Evolutionary conservation across 2,888 invertebrate genomes (phyloP).

Genomic region (Sinodicranocentrus sp.): DNA sequence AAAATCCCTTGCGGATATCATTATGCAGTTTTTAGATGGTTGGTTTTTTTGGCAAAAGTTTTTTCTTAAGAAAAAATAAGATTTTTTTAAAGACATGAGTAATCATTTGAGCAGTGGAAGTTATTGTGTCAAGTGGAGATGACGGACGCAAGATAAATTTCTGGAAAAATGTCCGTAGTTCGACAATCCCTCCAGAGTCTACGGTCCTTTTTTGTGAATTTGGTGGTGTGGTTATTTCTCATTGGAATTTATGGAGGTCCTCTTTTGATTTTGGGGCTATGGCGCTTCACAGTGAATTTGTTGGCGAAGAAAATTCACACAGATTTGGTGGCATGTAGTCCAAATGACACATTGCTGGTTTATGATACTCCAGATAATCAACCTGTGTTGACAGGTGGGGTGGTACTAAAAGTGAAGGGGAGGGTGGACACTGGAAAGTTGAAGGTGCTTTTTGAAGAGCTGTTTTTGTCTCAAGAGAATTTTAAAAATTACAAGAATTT

Average conservation of each 20-base stretch:
- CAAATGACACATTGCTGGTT: slow-evolving; percentile 63
- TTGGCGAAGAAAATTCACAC: slow-evolving; percentile 16
- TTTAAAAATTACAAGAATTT: slow-evolving; percentile 52
- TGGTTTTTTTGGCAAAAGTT: too few species aligned
- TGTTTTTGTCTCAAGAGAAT: slow-evolving; percentile 46
- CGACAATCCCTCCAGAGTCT: slow-evolving; percentile 10
- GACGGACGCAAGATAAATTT: too few species aligned
- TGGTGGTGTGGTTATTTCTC: slow-evolving; percentile 43
- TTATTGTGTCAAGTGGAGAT: too few species aligned
- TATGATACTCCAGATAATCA: slow-evolving; percentile 55
- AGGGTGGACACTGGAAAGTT: slow-evolving; percentile 38
- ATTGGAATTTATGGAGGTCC: slow-evolving; percentile 35
- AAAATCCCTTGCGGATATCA: too few species aligned
- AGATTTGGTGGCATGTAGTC: slow-evolving; percentile 35
- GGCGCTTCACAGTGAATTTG: slow-evolving; percentile 37
- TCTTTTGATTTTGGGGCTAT: not conserved
- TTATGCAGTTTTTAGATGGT: too few species aligned
- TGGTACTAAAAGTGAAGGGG: slow-evolving; percentile 59
- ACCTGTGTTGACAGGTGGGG: slow-evolving; percentile 56
- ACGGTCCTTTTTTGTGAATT: slow-evolving; percentile 12
- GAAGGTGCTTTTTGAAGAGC: slow-evolving; percentile 37
- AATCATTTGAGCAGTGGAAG: too few species aligned
- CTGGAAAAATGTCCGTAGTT: slow-evolving; percentile 22
- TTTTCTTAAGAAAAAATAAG: too few species aligned
- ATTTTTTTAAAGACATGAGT: too few species aligned